Percentiles rank a stretch among this genome's conserved stretches.
These are phyloP conservation scores for Tringa solitaria DNA, from an alignment of 2,113 vertebrate genomes.

Conservation along the genomic window DNA sequence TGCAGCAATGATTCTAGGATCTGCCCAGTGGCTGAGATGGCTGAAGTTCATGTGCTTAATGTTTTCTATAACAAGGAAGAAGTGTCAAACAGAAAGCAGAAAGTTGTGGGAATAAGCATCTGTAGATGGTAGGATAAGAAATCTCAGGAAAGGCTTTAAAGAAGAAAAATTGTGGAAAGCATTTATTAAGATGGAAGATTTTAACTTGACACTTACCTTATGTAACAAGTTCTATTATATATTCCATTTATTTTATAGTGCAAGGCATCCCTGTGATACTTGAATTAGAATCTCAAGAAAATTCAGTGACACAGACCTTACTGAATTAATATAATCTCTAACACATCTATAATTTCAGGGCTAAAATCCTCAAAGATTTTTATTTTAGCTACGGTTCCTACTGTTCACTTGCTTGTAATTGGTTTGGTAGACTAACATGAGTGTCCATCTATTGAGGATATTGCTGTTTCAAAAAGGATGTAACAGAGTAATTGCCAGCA, in stretches of 20 bases:
- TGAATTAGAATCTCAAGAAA: background rate
- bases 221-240: background rate
- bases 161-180: background rate
- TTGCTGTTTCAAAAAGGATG: background rate
- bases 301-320: background rate
- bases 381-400: background rate
- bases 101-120: background rate
- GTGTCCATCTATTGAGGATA: background rate
- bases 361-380: background rate
- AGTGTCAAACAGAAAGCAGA: background rate
- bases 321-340: background rate
- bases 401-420: background rate
- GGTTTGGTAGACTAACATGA: background rate
- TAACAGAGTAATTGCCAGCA: background rate
- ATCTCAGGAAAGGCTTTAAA: background rate
- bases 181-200: background rate
- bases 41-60: background rate
- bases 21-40: background rate
- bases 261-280: background rate
- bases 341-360: background rate
- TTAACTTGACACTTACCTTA: background rate
- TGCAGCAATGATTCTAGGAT: background rate
- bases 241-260: background rate
- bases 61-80: background rate
- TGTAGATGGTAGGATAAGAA: background rate